Percentiles rank a stretch among this genome's conserved stretches.
Evolutionary conservation across 2,113 vertebrate genomes (phyloP).

Genomic region (Candoia aspera): DNA sequence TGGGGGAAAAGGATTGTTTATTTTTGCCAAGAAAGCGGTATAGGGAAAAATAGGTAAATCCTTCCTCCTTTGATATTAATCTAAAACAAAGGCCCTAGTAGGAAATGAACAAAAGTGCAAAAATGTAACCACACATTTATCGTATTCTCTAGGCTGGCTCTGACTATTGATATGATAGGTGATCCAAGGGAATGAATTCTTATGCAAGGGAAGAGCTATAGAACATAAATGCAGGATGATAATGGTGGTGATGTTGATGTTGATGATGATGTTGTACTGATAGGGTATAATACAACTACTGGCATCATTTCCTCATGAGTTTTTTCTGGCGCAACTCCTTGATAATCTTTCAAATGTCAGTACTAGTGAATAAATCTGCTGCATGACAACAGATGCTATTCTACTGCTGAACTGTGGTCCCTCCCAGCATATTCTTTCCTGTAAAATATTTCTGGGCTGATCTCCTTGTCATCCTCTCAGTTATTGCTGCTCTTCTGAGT

Average conservation of each 20-base stretch:
- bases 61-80: background rate
- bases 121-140: background rate
- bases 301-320: background rate
- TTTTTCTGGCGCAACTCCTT: background rate
- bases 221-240: background rate
- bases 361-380: background rate
- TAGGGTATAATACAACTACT: background rate
- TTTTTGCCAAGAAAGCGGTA: background rate
- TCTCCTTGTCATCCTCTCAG: background rate
- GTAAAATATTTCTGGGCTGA: background rate
- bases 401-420: background rate
- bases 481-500: background rate
- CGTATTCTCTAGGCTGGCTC: background rate
- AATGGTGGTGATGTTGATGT: too few species aligned
- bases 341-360: background rate
- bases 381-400: background rate
- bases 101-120: background rate
- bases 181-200: background rate
- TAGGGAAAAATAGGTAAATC: background rate
- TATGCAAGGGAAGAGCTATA: background rate
- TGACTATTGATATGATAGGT: too few species aligned
- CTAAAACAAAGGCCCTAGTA: background rate
- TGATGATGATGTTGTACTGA: background rate
- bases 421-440: background rate
- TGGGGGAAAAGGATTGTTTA: background rate